Percentiles rank a stretch among this genome's conserved stretches.
phyloP scores from a whole-genome alignment of 2,888 invertebrate species.

The Pasiphila rectangulata region DNA sequence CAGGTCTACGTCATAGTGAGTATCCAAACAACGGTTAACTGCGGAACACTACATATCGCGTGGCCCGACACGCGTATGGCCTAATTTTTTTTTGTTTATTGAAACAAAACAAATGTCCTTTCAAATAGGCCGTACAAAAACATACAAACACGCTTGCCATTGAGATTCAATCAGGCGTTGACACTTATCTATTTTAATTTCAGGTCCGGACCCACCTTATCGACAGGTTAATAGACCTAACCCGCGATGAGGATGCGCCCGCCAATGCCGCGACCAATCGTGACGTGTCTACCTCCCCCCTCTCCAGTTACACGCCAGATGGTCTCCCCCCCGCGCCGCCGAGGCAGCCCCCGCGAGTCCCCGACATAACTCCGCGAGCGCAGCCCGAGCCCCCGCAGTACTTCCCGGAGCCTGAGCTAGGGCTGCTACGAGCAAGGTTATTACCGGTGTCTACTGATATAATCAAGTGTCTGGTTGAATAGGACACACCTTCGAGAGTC shows the following conservation, averaged over 20 bases:
- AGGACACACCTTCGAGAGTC: too few relatives aligned
- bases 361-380: constrained; percentile 35
- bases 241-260: constrained; percentile 49
- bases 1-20: too few relatives aligned
- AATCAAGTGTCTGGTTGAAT: too few relatives aligned
- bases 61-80: too few relatives aligned
- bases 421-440: constrained; percentile 53
- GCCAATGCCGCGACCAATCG: constrained; percentile 29
- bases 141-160: too few relatives aligned
- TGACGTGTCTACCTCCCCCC: constrained; percentile 31
- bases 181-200: constrained; percentile 18
- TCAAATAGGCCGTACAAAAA: too few relatives aligned
- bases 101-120: too few relatives aligned
- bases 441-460: too few relatives aligned
- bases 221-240: constrained; percentile 66
- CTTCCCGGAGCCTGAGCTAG: constrained; percentile 13
- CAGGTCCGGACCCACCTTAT: constrained; percentile 58
- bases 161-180: too few relatives aligned
- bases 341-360: constrained; percentile 25
- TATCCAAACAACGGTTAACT: too few relatives aligned
- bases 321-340: constrained; percentile 24
- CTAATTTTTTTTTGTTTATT: too few relatives aligned
- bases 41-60: too few relatives aligned
- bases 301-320: constrained; percentile 27
- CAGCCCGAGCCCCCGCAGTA: constrained; percentile 26